Base-by-base conservation (phyloP, 2,797 vertebrate species). In the Spheniscus humboldti region DNA sequence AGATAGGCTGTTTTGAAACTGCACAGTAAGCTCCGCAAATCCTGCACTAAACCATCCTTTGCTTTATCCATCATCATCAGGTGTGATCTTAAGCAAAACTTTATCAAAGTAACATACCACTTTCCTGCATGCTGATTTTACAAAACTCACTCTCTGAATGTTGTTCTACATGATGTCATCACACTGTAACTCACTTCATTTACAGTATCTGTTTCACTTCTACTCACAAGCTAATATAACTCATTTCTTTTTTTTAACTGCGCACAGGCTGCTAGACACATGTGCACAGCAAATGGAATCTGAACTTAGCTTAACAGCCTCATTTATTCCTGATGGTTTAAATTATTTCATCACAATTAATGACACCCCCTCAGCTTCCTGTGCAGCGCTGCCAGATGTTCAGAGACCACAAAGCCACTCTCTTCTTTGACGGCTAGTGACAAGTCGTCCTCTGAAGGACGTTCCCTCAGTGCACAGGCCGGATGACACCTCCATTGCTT, bases 311-410 rank as follows among this genome's bases (percentile, higher is more conserved):
- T 99, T 99, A 99, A 99, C 99, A 98, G 98, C 98, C 99, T 99
- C 99, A 99, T 99, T 99, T 99, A 99, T 99, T 99, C 98, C 98
- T 99, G 99, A 99, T 99, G 99, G 99, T 98, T 99, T 99, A 99
- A 99, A 99, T 99, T 99, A 99, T 99, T 99, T 99, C 99, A 99
- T 99, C 99, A 99, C 99, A 98, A 99, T 99, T 99, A 99, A 99
- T 99, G 99, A 99, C 99, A 99, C 98, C 98, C 98, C 98, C 98
- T 98, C 97, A 98, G 98, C 98, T 98, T 98, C 99, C 99, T 97
- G 98, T 98, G 98, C 98, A 98, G 98, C 80, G 3, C 97, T 98
- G 99, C 99, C 99, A 99, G 99, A 99, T 99, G 99, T 99, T 99
- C 98, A 91, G 99, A 99, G 99, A 99, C 98, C 98, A 98, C 98